Base-by-base conservation (phyloP, 2,797 vertebrate genomes). In the Spondyliosoma cantharus region DNA sequence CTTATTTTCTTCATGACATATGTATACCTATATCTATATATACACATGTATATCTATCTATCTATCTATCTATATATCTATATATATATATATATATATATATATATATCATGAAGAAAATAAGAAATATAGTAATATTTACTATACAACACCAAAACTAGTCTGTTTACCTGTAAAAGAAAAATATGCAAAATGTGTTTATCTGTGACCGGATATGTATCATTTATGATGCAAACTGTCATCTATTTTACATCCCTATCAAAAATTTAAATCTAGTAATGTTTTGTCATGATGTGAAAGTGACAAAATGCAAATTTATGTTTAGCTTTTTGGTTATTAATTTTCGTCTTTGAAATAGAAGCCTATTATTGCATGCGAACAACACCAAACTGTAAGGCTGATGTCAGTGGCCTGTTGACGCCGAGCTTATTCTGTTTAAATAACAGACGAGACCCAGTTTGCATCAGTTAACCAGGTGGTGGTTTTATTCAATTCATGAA, bases 401-500 rank as follows among this genome's bases (percentile, higher is more conserved):
- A 37, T 27, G 45, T 37, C 8, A 37, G 37, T 37, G 9, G 37
- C 37, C 37, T 37, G 9, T 11, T 37, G 37, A 37, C 32, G 32
- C 32, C 1, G 7, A 8, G 19, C 20, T 45, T 56, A 20, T 4
- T 13, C 6, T 45, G 11, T 45, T 45, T 11, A 9, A 37, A 8
- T 37, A 11, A 37, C 37, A 37, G 37, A 37, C 37, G 9, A 8
- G 3, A 37, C 37, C 37, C 37, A 37, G 37, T 37, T 9, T 37
- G 37, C 45, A 50, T 24, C 42, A 67, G 20, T 74, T 72, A 58
- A 83, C 65, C 78, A 86, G 37, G 22, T 60, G 64, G 15, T 57
- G 76, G 60, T 92, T 91, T 37, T 93, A 92, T 90, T 91, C 15
- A 63, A 77, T 76, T 83, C 62, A 87, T 68, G 46, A 88, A 81